A percentile compares a stretch with the other conserved stretches of the same genome.
Evolutionary conservation across 2,888 invertebrate genomes (phyloP).

Genomic region (Salticus scenicus): DNA sequence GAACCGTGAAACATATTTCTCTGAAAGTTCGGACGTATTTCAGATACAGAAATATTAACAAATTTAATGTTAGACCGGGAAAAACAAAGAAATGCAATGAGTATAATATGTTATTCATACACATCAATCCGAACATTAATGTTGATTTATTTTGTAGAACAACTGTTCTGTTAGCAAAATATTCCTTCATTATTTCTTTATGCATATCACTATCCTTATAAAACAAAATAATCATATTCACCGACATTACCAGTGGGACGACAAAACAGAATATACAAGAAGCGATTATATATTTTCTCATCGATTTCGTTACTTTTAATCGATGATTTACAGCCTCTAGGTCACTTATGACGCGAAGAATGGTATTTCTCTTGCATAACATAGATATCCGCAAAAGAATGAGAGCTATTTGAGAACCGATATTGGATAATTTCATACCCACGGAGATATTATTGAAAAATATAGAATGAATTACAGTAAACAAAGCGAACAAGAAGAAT

Average conservation of each 20-base stretch:
- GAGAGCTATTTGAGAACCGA: neutral
- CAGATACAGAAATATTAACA: slow-evolving; percentile 27
- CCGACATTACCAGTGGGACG: neutral
- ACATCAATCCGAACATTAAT: too few species aligned
- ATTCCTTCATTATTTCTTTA: too few species aligned
- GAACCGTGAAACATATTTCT: neutral
- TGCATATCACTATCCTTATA: too few species aligned
- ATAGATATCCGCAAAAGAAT: slow-evolving; percentile 1
- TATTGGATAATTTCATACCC: neutral
- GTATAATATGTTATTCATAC: neutral
- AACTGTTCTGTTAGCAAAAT: too few species aligned
- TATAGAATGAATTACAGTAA: neutral
- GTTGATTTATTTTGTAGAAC: too few species aligned
- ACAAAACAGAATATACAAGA: slow-evolving; percentile 10
- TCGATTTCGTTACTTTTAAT: neutral
- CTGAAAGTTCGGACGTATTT: neutral
- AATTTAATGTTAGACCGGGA: slow-evolving; percentile 22
- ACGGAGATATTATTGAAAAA: neutral
- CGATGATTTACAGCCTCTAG: neutral
- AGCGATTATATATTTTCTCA: neutral
- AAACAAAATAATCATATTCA: neutral
- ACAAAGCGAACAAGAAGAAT: slow-evolving; percentile 23
- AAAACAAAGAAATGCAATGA: slow-evolving; percentile 29
- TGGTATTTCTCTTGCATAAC: neutral
- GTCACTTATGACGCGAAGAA: neutral